A percentile compares a stretch with the other conserved stretches of the same genome.
Evolutionary conservation across 2,888 invertebrate genomes (phyloP).

Genomic region (Lottia gigantea): DNA sequence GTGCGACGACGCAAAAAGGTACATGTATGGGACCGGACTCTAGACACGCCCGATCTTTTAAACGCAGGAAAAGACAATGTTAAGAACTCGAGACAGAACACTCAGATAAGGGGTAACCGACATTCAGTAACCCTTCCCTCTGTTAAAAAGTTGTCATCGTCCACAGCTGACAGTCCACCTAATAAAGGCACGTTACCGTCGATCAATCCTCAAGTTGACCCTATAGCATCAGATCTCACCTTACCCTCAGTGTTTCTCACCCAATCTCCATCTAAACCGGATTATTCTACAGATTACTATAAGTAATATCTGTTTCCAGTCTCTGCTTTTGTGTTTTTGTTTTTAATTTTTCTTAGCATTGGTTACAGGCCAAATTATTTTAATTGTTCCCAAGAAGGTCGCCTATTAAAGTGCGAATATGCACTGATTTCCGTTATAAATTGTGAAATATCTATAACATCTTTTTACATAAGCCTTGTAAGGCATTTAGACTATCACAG

Average conservation of each 20-base stretch:
- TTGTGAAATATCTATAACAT: too few relatives aligned
- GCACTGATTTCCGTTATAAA: too few relatives aligned
- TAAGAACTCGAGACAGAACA: background rate
- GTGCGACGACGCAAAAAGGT: conserved; percentile 39
- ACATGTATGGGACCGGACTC: conserved; percentile 42
- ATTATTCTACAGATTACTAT: too few relatives aligned
- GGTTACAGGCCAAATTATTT: too few relatives aligned
- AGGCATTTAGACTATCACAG: too few relatives aligned
- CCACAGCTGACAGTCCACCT: background rate
- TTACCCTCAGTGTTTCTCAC: background rate
- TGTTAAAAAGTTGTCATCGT: background rate
- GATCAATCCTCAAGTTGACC: background rate
- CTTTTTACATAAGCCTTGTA: too few relatives aligned
- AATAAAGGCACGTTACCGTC: too few relatives aligned
- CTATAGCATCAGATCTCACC: background rate
- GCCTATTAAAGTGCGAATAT: too few relatives aligned
- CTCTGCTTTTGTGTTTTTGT: too few relatives aligned
- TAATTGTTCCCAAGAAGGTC: too few relatives aligned
- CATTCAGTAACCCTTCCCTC: background rate
- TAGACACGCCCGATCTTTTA: conserved; percentile 41
- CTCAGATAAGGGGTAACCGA: background rate
- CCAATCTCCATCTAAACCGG: background rate
- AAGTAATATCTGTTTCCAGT: too few relatives aligned
- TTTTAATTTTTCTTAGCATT: too few relatives aligned
- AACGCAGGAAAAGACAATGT: conserved; percentile 18